Evolutionary conservation across 1,140 invertebrate species (phyloP), one percentile per base, ranked within the genome.

Genomic region (Drosophila burlai): DNA sequence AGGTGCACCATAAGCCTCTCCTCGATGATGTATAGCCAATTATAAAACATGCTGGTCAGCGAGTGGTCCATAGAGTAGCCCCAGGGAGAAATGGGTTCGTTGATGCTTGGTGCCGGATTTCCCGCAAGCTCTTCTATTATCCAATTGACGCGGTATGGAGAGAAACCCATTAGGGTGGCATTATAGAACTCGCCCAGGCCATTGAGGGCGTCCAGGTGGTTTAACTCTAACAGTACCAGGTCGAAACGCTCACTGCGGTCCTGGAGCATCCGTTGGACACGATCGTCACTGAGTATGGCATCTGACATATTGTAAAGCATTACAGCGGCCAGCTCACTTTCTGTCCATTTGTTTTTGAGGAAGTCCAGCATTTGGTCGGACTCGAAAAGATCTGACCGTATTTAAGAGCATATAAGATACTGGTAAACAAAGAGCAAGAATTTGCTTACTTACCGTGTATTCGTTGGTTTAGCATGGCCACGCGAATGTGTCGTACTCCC

Each of bases 41-140:
- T 94, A 9, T 73, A 43, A 16, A 92, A 36, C 52, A 93, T 80
- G 57, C 94, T 76, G 3, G 36, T 62, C 8, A 94, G 80, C 4
- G 68, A 91, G 91, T 94, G 91, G 0, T 83, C 64, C 13, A 68
- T 77, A 0, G 86, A 63, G 54, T 81, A 93, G 0, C 74, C 52
- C 10, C 80, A 62, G 2, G 92, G 90, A 0, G 83, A 54, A 29
- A 92, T 71, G 1, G 93, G 91, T 2, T 92, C 75, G 38, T 92
- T 93, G 0, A 77, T 46, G 34, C 59, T 91, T 0, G 90, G 79
- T 18, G 91, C 80, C 1, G 58, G 47, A 38, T 84, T 84, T 0
- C 82, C 82, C 8, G 77, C 68, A 10, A 67, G 9, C 16, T 67
- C 60, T 31, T 84, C 82, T 1, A 36, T 38, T 6, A 58, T 6